Conservation (phyloP, 2,113 vertebrate genomes). For the Carlito syrichta region DNA sequence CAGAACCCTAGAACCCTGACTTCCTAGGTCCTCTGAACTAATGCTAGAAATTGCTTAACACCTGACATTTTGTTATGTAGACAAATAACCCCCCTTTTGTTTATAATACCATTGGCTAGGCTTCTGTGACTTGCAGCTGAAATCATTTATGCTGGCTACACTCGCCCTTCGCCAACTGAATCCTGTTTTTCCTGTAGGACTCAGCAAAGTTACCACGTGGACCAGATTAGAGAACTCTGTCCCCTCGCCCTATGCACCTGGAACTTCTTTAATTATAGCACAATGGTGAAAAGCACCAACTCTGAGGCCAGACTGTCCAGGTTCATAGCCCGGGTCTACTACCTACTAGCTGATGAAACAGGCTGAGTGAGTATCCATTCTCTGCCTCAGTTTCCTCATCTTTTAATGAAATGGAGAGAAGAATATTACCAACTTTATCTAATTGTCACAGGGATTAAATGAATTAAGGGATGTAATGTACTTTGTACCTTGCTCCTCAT, state of each 20-base stretch:
- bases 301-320: background rate
- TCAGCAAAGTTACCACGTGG: background rate
- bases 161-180: background rate
- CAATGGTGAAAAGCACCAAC: background rate
- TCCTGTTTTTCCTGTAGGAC: background rate
- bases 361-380: background rate
- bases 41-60: background rate
- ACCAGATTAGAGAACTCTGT: background rate
- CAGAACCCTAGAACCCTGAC: background rate
- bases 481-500: background rate
- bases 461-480: background rate
- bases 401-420: background rate
- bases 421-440: background rate
- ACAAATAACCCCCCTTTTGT: background rate
- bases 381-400: background rate
- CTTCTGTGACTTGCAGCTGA: background rate
- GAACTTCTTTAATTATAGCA: background rate
- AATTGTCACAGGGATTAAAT: background rate
- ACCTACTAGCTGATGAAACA: background rate
- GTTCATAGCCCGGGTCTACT: background rate
- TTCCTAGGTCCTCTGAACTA: background rate
- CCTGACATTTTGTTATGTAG: background rate
- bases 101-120: background rate
- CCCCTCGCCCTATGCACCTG: fast-evolving
- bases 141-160: background rate